Percentiles rank a stretch among this genome's conserved stretches.
Evolutionary conservation across 2,797 vertebrate genomes (phyloP).

Genomic region (Aplochiton taeniatus): DNA sequence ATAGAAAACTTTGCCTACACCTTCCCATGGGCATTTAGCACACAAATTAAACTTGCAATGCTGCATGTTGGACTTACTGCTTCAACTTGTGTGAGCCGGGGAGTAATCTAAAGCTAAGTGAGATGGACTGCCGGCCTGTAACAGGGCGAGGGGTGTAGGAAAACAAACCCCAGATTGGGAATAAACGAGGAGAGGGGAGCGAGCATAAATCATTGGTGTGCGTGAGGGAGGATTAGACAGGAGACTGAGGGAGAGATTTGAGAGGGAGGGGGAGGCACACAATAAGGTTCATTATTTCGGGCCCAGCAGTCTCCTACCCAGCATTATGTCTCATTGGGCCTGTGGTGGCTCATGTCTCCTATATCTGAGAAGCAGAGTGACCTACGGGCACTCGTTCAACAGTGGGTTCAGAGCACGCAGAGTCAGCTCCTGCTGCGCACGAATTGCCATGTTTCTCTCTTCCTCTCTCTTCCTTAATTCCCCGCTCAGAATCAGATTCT

Average conservation of each 20-base stretch:
- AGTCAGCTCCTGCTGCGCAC: slow-evolving; percentile 41
- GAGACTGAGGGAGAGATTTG: slow-evolving; percentile 40
- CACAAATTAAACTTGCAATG: slow-evolving; percentile 61
- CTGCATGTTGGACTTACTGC: slow-evolving; percentile 32
- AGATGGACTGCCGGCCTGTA: slow-evolving; percentile 9
- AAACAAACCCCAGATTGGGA: slow-evolving; percentile 27
- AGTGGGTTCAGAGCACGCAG: slow-evolving; percentile 28
- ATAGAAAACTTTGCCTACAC: slow-evolving; percentile 47
- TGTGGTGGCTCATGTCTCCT: slow-evolving; percentile 36
- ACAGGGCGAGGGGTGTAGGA: slow-evolving; percentile 21
- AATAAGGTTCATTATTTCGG: slow-evolving; percentile 63
- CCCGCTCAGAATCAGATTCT: slow-evolving; percentile 23
- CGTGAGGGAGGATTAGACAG: slow-evolving; percentile 25
- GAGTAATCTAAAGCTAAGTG: slow-evolving; percentile 23
- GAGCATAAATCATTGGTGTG: slow-evolving; percentile 34
- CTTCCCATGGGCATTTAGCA: slow-evolving; percentile 35
- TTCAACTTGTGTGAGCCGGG: slow-evolving; percentile 44
- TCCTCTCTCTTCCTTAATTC: slow-evolving; percentile 34
- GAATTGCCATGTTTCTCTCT: slow-evolving; percentile 47
- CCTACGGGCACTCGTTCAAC: slow-evolving; percentile 38
- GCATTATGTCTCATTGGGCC: slow-evolving; percentile 47
- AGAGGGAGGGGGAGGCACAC: slow-evolving; percentile 26
- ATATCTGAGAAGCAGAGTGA: slow-evolving; percentile 44
- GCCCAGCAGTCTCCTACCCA: slow-evolving; percentile 37
- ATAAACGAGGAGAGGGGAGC: slow-evolving; percentile 28